A percentile compares a stretch with the other conserved stretches of the same genome.
These are phyloP conservation scores for Muntiacus reevesi DNA, from an alignment of 2,113 vertebrate genomes.

Conservation along the genomic window DNA sequence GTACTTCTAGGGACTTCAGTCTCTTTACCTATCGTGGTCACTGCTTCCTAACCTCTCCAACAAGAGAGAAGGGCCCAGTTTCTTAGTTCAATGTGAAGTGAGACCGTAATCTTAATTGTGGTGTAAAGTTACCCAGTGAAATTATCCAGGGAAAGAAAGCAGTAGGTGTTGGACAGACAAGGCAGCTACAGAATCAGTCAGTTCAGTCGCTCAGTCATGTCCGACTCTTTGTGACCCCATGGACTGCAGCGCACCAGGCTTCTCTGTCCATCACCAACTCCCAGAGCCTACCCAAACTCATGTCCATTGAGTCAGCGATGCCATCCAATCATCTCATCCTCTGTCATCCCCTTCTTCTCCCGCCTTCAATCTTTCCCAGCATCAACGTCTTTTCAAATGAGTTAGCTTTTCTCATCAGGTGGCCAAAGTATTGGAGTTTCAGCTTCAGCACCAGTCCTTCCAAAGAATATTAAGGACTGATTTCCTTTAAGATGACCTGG, in stretches of 20 bases:
- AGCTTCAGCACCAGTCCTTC: neutral
- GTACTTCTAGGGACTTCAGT: neutral
- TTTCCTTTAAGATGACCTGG: neutral
- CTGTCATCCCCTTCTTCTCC: neutral
- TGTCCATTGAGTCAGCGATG: neutral
- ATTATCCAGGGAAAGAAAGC: neutral
- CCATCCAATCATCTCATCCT: neutral
- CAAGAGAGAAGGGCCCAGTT: neutral
- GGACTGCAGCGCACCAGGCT: neutral
- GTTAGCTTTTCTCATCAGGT: neutral
- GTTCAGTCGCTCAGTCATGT: neutral
- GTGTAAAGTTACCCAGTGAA: neutral
- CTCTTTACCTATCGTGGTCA: neutral
- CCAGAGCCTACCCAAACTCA: neutral
- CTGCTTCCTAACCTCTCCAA: neutral
- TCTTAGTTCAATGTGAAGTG: neutral
- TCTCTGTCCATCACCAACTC: neutral
- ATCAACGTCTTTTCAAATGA: neutral
- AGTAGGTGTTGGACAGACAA: neutral
- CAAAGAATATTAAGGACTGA: neutral
- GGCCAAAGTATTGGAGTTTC: neutral
- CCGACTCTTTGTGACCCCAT: accelerated
- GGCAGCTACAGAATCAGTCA: neutral
- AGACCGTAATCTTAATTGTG: neutral
- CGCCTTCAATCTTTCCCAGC: neutral